Base-by-base conservation (phyloP, 2,797 vertebrate species). In the Poecilia gillii region DNA sequence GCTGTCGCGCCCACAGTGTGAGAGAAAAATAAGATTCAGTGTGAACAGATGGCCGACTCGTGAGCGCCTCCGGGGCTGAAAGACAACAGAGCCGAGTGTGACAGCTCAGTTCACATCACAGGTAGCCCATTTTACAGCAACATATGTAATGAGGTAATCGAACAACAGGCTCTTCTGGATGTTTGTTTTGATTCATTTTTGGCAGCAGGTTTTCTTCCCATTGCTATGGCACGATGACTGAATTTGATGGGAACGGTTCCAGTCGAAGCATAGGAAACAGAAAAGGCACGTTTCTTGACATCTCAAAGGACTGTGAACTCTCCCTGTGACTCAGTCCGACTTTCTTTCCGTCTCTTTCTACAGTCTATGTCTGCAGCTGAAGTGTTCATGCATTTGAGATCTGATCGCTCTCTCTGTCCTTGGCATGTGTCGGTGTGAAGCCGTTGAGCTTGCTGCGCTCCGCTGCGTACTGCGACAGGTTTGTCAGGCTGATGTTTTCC, bases 401-500 rank as follows among this genome's bases (percentile, higher is more conserved):
- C 1, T 92, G 93, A 89, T 97, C 96, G 77, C 92, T 94, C 93
- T 96, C 96, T 91, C 82, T 88, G 85, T 98, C 97, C 97, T 97
- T 97, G 96, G 95, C 95, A 94, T 97, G 94, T 2, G 74, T 92
- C 62, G 96, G 94, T 78, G 95, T 91, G 81, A 94, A 91, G 20
- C 96, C 97, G 1, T 98, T 98, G 88, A 97, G 93, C 87, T 96
- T 89, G 71, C 92, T 90, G 2, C 95, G 94, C n/a, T 96, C 95
- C 81, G 92, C 96, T 31, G 94, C 87, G 39, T 94, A 97, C 62
- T 95, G 95, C 0, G 97, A 96, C 81, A 98, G 94, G 91, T 96
- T 93, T 31, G 96, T 95, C 18, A 97, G 95, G 88, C 96, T 97
- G 31, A 95, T 96, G 94, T 97, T 97, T 78, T 94, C 96, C 79